phyloP scores from a whole-genome alignment of 2,113 vertebrate species.

The Nerophis ophidion region DNA sequence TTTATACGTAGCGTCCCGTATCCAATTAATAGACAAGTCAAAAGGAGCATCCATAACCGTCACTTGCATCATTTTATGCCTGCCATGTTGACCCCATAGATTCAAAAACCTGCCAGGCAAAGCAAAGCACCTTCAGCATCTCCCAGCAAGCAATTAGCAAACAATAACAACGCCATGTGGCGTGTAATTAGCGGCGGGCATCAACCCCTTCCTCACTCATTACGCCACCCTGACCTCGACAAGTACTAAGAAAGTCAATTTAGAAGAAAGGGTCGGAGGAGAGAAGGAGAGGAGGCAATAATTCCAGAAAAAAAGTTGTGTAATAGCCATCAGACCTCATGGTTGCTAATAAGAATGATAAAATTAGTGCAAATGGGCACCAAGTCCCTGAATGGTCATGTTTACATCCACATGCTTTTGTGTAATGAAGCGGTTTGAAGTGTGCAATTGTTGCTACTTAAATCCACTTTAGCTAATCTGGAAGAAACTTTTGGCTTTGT shows the following conservation, averaged over 20 bases:
- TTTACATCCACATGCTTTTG: constrained; percentile 44
- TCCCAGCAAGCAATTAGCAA: constrained; percentile 60
- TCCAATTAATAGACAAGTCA: neutral
- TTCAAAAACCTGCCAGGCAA: constrained; percentile 49
- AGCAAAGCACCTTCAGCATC: constrained; percentile 31
- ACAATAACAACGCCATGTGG: constrained; percentile 66
- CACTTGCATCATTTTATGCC: neutral
- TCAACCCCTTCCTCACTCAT: constrained; percentile 50
- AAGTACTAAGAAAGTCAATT: constrained; percentile 51
- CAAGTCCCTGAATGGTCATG: constrained; percentile 32
- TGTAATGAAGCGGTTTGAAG: constrained; percentile 58
- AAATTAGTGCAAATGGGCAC: constrained; percentile 8
- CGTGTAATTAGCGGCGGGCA: constrained; percentile 60
- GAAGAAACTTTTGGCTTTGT: constrained; percentile 36
- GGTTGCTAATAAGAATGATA: constrained; percentile 21
- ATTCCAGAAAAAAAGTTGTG: constrained; percentile 11
- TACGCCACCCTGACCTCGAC: constrained; percentile 48
- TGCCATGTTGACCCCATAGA: constrained; percentile 30
- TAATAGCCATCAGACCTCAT: constrained; percentile 32
- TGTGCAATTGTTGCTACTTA: constrained; percentile 52
- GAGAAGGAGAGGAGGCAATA: constrained; percentile 2
- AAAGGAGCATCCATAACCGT: constrained; percentile 8
- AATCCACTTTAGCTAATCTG: constrained; percentile 58
- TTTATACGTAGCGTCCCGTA: neutral
- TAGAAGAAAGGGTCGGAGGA: neutral